These are phyloP conservation scores for Pelusios castaneus DNA, from an alignment of 2,113 vertebrate genomes.

Conservation along the genomic window DNA sequence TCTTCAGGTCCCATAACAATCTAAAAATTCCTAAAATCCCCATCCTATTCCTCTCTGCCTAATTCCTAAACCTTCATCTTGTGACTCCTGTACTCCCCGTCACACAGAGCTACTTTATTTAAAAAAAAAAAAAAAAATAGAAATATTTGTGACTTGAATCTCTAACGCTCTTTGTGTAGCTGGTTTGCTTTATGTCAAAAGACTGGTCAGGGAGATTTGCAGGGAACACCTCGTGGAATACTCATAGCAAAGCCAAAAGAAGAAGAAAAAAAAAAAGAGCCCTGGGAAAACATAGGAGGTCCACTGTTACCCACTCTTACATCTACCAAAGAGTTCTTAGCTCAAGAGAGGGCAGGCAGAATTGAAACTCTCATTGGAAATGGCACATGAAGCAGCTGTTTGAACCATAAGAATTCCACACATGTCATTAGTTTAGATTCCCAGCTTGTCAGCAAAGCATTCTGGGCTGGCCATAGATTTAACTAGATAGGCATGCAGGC, in stretches of 20 bases:
- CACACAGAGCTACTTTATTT: neutral
- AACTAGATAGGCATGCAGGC: neutral
- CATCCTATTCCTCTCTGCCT: neutral
- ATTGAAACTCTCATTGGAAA: neutral
- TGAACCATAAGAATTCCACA: neutral
- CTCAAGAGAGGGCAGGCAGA: neutral
- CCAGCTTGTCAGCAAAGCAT: neutral
- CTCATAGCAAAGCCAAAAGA: conserved; percentile 15
- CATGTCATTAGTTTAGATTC: neutral
- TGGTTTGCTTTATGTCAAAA: neutral
- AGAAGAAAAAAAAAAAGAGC: neutral
- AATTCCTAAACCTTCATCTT: neutral
- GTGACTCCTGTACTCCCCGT: neutral
- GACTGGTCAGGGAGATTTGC: neutral
- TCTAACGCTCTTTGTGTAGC: neutral
- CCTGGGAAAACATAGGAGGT: rapidly evolving
- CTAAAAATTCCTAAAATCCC: neutral
- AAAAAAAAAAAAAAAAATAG: neutral
- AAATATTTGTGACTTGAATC: neutral
- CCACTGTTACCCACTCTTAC: neutral
- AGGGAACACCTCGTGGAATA: conserved; percentile 53
- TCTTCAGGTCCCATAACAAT: neutral
- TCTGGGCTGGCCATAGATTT: neutral
- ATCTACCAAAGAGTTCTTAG: neutral
- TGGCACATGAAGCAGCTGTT: neutral